phyloP scores from a whole-genome alignment of 64 coral and sea anemone genomes.

The Exaiptasia diaphana region DNA sequence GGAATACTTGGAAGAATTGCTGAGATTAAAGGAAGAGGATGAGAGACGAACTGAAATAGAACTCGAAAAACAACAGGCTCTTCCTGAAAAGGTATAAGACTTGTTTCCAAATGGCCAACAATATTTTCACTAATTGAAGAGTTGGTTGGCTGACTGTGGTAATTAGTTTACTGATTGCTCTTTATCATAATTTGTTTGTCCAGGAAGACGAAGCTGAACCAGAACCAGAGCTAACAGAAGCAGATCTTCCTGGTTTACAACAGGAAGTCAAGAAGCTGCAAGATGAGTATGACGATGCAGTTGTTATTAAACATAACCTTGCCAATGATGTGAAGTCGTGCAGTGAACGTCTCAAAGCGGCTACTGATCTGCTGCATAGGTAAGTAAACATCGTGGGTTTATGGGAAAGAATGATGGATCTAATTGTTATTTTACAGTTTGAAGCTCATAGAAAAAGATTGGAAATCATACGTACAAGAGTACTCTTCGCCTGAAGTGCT shows the following conservation, averaged over 20 bases:
- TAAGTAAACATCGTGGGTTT: background rate
- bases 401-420: background rate
- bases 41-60: slow-evolving; percentile 23
- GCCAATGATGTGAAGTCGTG: slow-evolving; percentile 80
- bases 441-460: slow-evolving; percentile 73
- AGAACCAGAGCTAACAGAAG: slow-evolving; percentile 79
- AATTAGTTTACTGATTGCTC: too few relatives aligned
- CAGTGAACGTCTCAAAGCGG: slow-evolving; percentile 84
- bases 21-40: slow-evolving; percentile 67
- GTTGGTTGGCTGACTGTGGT: too few relatives aligned
- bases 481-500: slow-evolving; percentile 91
- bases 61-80: background rate
- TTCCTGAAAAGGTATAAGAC: background rate
- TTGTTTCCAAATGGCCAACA: too few relatives aligned
- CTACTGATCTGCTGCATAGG: slow-evolving; percentile 79
- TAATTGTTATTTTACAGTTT: slow-evolving; percentile 17
- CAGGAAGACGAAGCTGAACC: slow-evolving; percentile 51
- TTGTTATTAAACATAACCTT: slow-evolving; percentile 89
- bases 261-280: slow-evolving; percentile 69
- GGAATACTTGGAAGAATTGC: slow-evolving; percentile 56
- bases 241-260: slow-evolving; percentile 73
- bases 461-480: slow-evolving; percentile 77
- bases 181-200: too few relatives aligned
- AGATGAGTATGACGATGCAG: slow-evolving; percentile 79
- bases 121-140: too few relatives aligned